phyloP scores from a whole-genome alignment of 2,888 invertebrate species.

The Aleiodes alternator region DNA sequence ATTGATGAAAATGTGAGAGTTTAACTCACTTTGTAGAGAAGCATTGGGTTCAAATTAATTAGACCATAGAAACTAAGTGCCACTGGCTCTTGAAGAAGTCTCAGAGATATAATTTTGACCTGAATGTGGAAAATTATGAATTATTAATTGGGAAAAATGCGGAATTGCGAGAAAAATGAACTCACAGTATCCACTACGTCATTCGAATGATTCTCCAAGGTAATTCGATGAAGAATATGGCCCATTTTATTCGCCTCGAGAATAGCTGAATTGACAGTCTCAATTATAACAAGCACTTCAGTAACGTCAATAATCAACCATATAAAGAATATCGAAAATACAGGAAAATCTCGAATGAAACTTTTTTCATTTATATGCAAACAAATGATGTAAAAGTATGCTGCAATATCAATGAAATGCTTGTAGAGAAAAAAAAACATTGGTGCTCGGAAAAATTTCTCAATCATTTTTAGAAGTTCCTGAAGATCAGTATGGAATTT shows the following conservation, averaged over 20 bases:
- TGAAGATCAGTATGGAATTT: neutral
- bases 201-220: neutral
- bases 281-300: neutral
- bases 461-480: neutral
- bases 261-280: neutral
- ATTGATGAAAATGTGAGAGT: neutral
- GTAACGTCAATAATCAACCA: neutral
- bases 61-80: neutral
- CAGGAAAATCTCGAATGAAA: too few relatives aligned
- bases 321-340: neutral
- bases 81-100: constrained; percentile 2
- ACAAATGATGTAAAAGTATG: neutral
- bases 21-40: neutral
- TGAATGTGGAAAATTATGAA: neutral
- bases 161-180: too few relatives aligned
- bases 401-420: neutral
- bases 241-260: neutral
- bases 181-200: neutral
- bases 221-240: neutral
- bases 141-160: neutral
- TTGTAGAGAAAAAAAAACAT: neutral
- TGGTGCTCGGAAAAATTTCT: neutral
- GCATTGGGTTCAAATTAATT: neutral
- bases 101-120: constrained; percentile 10
- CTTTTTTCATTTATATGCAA: neutral